Evolutionary conservation across 2,797 vertebrate species (phyloP), one percentile per base, ranked within the genome.

Genomic region (Echiichthys vipera): DNA sequence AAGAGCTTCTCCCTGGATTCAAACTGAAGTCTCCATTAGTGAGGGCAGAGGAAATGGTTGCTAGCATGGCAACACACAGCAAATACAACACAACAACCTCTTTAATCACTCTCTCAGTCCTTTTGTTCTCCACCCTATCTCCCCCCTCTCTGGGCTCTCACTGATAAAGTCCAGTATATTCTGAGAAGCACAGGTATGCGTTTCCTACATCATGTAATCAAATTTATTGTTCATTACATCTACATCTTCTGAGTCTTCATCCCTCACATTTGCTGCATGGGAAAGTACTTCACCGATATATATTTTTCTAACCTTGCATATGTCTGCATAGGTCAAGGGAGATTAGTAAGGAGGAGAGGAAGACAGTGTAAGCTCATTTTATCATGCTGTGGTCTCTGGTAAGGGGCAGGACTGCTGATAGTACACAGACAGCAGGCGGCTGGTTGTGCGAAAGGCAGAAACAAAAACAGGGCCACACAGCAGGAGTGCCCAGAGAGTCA

Each of bases 1-100:
- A 94, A 93, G 87, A 92, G 88, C 90, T 78, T 81, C 89, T 85
- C 84, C 65, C 81, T 75, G 74, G 87, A 91, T 92, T 92, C 78
- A 67, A 88, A 85, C 65, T 84, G 83, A 88, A 88, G 80, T 89
- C 91, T 93, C 92, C 90, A 94, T 94, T 94, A 94, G 86, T 40
- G 78, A 83, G 84, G 85, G 76, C 77, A 20, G 49, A 82, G 84
- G 83, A 65, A 91, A 94, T 90, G 90, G 88, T 84, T 89, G 76
- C 78, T 65, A 77, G 85, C 87, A 83, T 77, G 78, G 84, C 83
- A 89, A 86, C 86, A 85, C 63, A 22, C 67, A 75, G 86, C 83
- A 92, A 89, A 91, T 92, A n/a, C 88, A 91, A 89, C 85, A 86
- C 83, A 86, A 85, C 78, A 82, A 54, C 57, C 68, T 58, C 50